Evolutionary conservation across 2,888 invertebrate genomes (phyloP).

Genomic region (Neria commutata): DNA sequence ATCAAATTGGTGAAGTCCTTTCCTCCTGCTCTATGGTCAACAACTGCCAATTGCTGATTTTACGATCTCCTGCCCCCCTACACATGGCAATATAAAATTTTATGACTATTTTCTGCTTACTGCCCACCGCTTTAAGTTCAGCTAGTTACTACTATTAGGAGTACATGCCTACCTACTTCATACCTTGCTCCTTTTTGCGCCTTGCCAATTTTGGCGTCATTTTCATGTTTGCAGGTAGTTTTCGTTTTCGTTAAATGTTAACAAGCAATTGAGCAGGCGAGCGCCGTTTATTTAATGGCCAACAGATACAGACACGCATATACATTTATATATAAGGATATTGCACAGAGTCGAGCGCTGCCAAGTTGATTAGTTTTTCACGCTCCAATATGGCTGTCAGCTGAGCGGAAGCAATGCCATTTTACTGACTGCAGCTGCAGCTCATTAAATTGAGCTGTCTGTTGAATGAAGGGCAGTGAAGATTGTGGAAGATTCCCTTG

Average conservation of each 20-base stretch:
- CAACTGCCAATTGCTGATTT: background rate
- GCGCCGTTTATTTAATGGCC: background rate
- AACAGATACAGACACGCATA: background rate
- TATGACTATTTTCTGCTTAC: background rate
- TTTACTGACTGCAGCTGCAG: constrained; percentile 5
- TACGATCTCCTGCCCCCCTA: background rate
- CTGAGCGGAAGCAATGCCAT: constrained; percentile 1
- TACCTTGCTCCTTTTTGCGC: background rate
- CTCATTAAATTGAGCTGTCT: background rate
- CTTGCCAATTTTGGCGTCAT: background rate
- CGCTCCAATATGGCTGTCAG: background rate
- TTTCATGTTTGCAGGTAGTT: constrained; percentile 7
- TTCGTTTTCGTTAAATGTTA: constrained; percentile 1
- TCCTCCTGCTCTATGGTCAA: background rate
- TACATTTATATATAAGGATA: background rate
- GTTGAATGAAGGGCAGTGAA: no score
- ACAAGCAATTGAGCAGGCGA: background rate
- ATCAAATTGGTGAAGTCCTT: background rate
- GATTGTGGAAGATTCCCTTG: no score
- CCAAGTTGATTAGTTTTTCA: constrained; percentile 14
- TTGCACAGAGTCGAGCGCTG: background rate
- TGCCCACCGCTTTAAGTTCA: no score
- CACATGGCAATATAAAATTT: background rate
- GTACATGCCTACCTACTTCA: no score
- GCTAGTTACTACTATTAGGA: no score